Evolutionary conservation across 2,113 vertebrate species (phyloP).

Genomic region (Ammodytes dubius): DNA sequence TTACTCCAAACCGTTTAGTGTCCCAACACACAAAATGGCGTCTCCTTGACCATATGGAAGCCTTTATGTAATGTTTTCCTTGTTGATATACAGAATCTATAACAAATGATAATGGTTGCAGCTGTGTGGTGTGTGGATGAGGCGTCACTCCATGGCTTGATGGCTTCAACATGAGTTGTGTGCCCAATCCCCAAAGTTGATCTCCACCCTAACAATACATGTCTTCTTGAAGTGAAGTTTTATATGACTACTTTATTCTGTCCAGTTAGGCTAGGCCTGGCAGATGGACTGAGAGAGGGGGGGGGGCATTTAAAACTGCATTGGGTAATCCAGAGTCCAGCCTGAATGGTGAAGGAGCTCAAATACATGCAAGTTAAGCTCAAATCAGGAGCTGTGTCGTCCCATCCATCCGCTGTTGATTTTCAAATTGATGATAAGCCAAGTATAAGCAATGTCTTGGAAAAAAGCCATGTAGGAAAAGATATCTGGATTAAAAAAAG

Average conservation of each 20-base stretch:
- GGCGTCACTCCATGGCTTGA: conserved; percentile 70
- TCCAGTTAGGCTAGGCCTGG: conserved; percentile 26
- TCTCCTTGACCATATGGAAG: conserved; percentile 92
- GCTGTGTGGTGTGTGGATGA: conserved; percentile 85
- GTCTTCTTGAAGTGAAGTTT: conserved; percentile 56
- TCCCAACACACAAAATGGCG: conserved; percentile 90
- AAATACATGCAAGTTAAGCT: neutral
- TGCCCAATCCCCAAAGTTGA: conserved; percentile 22
- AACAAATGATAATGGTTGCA: conserved; percentile 94
- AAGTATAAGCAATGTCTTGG: conserved; percentile 18
- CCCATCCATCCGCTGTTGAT: neutral
- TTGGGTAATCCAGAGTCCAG: neutral
- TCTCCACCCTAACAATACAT: conserved; percentile 41
- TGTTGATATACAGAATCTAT: conserved; percentile 92
- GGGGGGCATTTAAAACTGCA: conserved; percentile 28
- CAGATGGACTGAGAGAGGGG: conserved; percentile 11
- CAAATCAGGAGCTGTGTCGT: conserved; percentile 18
- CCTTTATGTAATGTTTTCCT: conserved; percentile 90
- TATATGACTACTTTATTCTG: conserved; percentile 57
- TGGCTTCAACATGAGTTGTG: conserved; percentile 72
- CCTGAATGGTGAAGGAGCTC: neutral
- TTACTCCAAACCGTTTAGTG: conserved; percentile 93
- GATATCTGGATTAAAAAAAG: neutral
- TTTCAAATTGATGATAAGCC: conserved; percentile 17
- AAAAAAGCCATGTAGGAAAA: neutral